Evolutionary conservation across 1,140 invertebrate species (phyloP).

Genomic region (Solenopsis invicta): DNA sequence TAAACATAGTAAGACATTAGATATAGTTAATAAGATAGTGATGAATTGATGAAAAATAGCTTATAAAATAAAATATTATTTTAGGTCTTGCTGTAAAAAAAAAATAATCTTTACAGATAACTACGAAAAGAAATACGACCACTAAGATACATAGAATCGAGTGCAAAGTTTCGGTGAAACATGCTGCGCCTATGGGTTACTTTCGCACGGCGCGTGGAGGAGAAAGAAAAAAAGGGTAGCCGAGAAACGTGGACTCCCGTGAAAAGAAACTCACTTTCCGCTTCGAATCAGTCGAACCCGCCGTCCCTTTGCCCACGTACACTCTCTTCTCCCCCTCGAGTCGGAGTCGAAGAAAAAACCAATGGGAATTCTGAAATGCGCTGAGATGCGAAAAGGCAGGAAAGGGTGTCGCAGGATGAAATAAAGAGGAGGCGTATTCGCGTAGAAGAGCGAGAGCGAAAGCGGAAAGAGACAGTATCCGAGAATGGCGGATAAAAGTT

Average conservation of each 20-base stretch:
- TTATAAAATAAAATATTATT: background rate
- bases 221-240: constrained; percentile 53
- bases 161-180: background rate
- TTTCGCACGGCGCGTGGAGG: constrained; percentile 48
- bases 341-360: constrained; percentile 52
- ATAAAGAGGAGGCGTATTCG: background rate
- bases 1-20: background rate
- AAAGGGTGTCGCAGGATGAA: background rate
- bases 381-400: background rate
- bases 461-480: background rate
- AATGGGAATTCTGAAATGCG: constrained; percentile 27
- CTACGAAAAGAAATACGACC: background rate
- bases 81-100: background rate
- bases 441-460: background rate
- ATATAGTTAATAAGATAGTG: background rate
- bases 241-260: constrained; percentile 22
- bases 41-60: background rate
- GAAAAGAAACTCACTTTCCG: constrained; percentile 80
- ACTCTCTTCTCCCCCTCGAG: background rate
- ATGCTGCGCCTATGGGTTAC: constrained; percentile 58
- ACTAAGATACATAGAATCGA: background rate
- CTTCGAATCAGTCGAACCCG: constrained; percentile 62
- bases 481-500: background rate
- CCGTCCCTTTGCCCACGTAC: constrained; percentile 39
- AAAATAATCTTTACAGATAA: background rate